Conservation (phyloP, 2,797 vertebrate species). For the Pipistrellus pipistrellus region DNA sequence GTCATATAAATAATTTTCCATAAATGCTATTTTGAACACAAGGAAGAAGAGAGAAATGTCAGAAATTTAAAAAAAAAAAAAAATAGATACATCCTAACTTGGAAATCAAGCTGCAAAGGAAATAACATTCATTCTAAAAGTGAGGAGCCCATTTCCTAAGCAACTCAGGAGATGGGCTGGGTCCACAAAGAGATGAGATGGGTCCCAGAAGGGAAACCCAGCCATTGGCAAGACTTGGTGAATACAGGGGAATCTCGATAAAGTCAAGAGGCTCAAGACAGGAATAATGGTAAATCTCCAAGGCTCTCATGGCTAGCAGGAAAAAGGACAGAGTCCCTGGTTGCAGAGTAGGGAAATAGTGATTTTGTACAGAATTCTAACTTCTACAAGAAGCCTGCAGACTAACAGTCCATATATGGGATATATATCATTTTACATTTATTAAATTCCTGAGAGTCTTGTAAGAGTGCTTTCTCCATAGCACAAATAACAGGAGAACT, state of each 20-base stretch:
- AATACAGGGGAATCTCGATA: background rate
- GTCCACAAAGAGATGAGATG: background rate
- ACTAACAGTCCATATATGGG: background rate
- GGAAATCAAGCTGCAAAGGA: conserved; percentile 50
- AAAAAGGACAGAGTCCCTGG: background rate
- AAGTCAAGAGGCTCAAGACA: background rate
- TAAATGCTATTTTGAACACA: conserved; percentile 74
- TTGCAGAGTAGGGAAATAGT: background rate
- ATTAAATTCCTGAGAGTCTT: conserved; percentile 33
- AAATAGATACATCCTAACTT: conserved; percentile 62
- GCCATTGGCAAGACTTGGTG: background rate
- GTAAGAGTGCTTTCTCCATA: background rate
- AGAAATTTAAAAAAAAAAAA: conserved; percentile 57
- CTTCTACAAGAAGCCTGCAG: background rate
- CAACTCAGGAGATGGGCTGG: background rate
- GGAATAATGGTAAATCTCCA: background rate
- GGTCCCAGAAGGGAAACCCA: background rate
- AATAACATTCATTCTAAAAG: background rate
- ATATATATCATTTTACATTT: background rate
- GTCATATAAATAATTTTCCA: conserved; percentile 79
- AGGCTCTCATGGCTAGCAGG: background rate
- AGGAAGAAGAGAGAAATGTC: conserved; percentile 71
- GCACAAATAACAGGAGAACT: conserved; percentile 10
- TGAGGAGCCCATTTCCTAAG: background rate
- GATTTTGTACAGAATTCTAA: conserved; percentile 4